phyloP scores from a whole-genome alignment of 2,888 invertebrate genomes.

The Mesodorylaimus sp. region DNA sequence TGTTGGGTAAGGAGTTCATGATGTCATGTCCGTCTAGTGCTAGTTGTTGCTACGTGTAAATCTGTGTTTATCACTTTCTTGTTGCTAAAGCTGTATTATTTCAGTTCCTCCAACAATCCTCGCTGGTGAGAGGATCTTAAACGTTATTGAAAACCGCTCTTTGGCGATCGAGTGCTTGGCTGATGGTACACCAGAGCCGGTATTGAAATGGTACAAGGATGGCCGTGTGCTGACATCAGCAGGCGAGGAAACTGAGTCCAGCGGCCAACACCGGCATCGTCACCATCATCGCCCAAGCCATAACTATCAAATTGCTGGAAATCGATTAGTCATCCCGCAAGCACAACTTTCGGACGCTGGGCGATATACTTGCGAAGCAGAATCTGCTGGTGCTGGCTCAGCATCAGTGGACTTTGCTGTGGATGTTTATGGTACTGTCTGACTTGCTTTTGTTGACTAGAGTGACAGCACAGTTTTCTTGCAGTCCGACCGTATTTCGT shows the following conservation, averaged over 20 bases:
- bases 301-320: not conserved
- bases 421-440: slow-evolving; percentile 19
- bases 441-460: not conserved
- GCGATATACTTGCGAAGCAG: slow-evolving; percentile 33
- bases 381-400: slow-evolving; percentile 34
- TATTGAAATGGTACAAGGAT: slow-evolving; percentile 37
- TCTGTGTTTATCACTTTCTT: not conserved
- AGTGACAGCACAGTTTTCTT: too few relatives aligned
- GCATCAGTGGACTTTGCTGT: slow-evolving; percentile 23
- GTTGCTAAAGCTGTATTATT: slow-evolving; percentile 10
- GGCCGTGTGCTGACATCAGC: slow-evolving; percentile 3
- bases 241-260: not conserved
- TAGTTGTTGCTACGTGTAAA: not conserved
- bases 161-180: slow-evolving; percentile 35
- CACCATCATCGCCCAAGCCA: too few relatives aligned
- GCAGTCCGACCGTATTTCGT: not conserved
- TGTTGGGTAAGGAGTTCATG: slow-evolving; percentile 39
- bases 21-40: not conserved
- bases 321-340: not conserved
- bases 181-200: slow-evolving; percentile 38
- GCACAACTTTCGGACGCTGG: slow-evolving; percentile 25
- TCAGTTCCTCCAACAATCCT: slow-evolving; percentile 33
- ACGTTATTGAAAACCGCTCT: slow-evolving; percentile 31
- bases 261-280: too few relatives aligned
- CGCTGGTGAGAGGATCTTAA: slow-evolving; percentile 23